Conservation (phyloP, 2,797 vertebrate genomes). For the Anas georgica region DNA sequence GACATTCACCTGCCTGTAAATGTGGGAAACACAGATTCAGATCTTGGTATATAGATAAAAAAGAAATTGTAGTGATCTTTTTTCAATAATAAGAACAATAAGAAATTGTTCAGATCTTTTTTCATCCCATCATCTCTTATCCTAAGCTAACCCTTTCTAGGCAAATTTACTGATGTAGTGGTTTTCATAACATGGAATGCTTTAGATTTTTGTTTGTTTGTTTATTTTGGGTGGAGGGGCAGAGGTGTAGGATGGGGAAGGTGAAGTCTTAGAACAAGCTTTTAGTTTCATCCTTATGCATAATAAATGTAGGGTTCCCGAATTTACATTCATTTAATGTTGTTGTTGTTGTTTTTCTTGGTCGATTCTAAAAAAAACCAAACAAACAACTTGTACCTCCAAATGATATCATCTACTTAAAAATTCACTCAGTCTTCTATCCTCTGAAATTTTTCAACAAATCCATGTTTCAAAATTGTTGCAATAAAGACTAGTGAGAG, state of each 20-base stretch:
- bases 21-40: background rate
- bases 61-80: background rate
- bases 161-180: background rate
- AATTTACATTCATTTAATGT: background rate
- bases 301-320: background rate
- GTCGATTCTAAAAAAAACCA: background rate
- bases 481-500: background rate
- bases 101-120: background rate
- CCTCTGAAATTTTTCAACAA: background rate
- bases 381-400: background rate
- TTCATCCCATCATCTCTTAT: background rate
- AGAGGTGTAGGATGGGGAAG: background rate
- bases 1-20: background rate
- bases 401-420: background rate
- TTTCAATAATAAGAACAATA: no score
- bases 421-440: background rate
- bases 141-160: background rate
- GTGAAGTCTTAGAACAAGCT: background rate
- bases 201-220: background rate
- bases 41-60: background rate
- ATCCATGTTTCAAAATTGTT: background rate
- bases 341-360: background rate
- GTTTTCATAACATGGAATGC: background rate
- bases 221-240: rapidly evolving
- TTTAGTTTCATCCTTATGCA: background rate